These are phyloP conservation scores for Bucorvus abyssinicus DNA, from an alignment of 2,797 vertebrate species.

Conservation along the genomic window DNA sequence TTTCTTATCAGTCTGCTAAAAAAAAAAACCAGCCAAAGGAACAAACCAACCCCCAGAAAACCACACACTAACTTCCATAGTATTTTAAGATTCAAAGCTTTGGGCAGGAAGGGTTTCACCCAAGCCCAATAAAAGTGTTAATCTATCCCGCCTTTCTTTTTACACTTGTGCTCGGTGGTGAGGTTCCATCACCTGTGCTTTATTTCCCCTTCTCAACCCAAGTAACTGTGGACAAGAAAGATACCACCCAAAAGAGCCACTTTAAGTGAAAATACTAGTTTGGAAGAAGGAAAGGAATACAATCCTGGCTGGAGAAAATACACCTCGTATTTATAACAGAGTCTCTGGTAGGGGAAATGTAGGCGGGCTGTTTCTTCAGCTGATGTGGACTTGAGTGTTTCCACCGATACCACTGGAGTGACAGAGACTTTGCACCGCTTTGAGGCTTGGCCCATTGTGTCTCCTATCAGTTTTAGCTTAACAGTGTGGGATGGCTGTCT, in stretches of 20 bases:
- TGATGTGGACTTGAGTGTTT: neutral
- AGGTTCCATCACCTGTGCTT: neutral
- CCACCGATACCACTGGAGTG: accelerated
- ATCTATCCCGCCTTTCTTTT: neutral
- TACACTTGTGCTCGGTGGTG: neutral
- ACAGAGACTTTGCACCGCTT: neutral
- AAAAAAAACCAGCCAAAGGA: neutral
- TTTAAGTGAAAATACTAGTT: neutral
- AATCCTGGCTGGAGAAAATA: neutral
- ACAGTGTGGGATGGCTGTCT: neutral
- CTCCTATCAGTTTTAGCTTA: neutral
- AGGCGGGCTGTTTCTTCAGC: neutral
- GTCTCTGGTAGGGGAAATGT: neutral
- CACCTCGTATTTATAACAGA: neutral
- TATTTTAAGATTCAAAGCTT: neutral
- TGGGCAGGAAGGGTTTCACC: neutral
- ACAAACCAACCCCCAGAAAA: neutral
- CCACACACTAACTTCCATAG: neutral
- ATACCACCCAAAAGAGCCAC: neutral
- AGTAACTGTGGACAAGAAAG: neutral
- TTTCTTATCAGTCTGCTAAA: neutral
- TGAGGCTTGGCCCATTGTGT: neutral
- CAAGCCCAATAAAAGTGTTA: neutral
- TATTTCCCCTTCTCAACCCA: neutral
- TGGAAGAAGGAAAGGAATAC: neutral